phyloP scores from a whole-genome alignment of 1,140 invertebrate genomes.

The Drosophila subobscura region DNA sequence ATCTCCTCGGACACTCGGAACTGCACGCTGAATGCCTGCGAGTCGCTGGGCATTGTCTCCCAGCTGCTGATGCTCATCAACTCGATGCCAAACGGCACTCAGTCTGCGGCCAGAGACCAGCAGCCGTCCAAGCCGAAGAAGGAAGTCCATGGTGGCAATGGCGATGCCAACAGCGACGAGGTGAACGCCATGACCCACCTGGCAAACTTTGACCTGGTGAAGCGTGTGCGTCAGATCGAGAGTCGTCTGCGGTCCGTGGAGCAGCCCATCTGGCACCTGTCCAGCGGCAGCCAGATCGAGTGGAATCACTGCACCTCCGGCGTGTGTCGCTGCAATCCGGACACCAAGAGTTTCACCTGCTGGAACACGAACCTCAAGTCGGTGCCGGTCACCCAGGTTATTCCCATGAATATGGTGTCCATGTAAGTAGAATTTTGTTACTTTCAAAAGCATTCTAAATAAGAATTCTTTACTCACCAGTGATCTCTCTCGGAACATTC shows the following conservation, averaged over 20 bases:
- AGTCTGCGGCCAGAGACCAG: not conserved
- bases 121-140: not conserved
- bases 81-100: slow-evolving; percentile 53
- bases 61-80: slow-evolving; percentile 66
- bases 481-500: slow-evolving; percentile 89
- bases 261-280: slow-evolving; percentile 90
- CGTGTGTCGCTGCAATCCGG: slow-evolving; percentile 87
- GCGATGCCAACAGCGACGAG: slow-evolving; percentile 16
- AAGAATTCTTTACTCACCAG: slow-evolving; percentile 84
- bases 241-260: slow-evolving; percentile 89
- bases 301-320: slow-evolving; percentile 90
- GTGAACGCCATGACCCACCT: slow-evolving; percentile 47
- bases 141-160: slow-evolving; percentile 11
- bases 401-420: slow-evolving; percentile 88
- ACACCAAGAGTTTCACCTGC: slow-evolving; percentile 88
- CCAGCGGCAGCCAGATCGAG: slow-evolving; percentile 85
- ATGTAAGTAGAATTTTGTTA: slow-evolving; percentile 85
- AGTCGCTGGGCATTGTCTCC: slow-evolving; percentile 66
- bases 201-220: slow-evolving; percentile 54
- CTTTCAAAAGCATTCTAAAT: too few relatives aligned
- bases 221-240: slow-evolving; percentile 85
- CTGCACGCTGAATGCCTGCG: slow-evolving; percentile 73
- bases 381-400: slow-evolving; percentile 87
- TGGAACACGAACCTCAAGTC: slow-evolving; percentile 88
- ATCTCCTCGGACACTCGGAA: slow-evolving; percentile 54